phyloP scores from a whole-genome alignment of 2,797 vertebrate genomes.

The Momotus momota region DNA sequence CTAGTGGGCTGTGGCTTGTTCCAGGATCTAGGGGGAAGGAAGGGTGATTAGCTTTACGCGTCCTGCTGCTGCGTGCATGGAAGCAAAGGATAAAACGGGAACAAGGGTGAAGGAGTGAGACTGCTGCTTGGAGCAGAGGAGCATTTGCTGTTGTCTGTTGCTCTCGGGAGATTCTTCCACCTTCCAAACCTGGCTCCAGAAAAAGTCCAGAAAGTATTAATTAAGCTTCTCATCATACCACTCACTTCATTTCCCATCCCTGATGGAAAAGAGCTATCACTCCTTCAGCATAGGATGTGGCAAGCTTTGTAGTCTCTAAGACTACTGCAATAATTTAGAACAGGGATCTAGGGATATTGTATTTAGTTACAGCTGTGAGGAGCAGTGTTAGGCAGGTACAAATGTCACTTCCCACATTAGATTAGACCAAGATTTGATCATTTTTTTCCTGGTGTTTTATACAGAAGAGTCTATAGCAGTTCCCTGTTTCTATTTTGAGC shows the following conservation, averaged over 20 bases:
- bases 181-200: neutral
- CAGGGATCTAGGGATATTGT: neutral
- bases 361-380: neutral
- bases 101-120: neutral
- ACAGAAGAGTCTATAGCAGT: neutral
- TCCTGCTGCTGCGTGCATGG: neutral
- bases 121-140: neutral
- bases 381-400: neutral
- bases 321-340: neutral
- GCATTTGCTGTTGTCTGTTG: neutral
- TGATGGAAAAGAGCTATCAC: neutral
- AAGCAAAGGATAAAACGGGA: neutral
- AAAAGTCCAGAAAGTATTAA: neutral
- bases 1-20: constrained; percentile 47
- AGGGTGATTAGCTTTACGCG: constrained; percentile 8
- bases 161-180: neutral
- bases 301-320: neutral
- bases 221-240: neutral
- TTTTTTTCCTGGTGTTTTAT: neutral
- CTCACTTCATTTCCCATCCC: neutral
- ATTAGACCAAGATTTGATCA: neutral
- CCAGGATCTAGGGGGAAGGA: constrained; percentile 28
- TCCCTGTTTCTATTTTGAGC: neutral
- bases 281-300: neutral
- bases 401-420: neutral